These are phyloP conservation scores for Huso huso DNA, from an alignment of 2,797 vertebrate species.

Conservation along the genomic window DNA sequence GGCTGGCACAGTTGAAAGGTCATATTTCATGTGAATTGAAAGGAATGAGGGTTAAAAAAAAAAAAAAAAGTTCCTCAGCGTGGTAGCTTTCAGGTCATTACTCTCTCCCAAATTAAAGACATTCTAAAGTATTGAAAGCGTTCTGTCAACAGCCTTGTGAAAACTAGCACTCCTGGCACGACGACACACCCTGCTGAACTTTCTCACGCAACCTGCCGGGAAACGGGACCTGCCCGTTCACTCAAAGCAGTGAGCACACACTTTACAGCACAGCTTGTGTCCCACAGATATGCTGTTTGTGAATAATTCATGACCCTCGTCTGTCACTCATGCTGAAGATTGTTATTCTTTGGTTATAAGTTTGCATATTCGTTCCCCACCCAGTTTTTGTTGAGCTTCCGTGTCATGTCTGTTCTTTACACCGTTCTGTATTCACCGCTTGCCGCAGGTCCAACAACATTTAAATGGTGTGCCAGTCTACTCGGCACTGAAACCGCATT, in stretches of 20 bases:
- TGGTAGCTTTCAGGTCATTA: no score
- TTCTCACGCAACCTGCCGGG: background rate
- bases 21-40: no score
- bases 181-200: background rate
- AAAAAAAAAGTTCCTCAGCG: no score
- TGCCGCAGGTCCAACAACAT: no score
- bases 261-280: background rate
- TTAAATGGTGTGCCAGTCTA: no score
- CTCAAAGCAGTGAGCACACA: background rate
- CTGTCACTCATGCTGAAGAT: conserved; percentile 3
- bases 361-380: background rate
- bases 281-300: background rate
- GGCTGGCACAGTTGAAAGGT: no score
- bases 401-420: no score
- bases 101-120: no score
- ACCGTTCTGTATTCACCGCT: no score
- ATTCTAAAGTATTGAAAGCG: background rate
- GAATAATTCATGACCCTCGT: conserved; percentile 6
- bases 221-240: background rate
- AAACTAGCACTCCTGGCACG: background rate
- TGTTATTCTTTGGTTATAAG: background rate
- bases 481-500: no score
- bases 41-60: no score
- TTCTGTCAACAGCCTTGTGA: background rate
- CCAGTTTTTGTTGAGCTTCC: background rate